Base-by-base conservation (phyloP, 2,888 invertebrate species). In the Pinctada fucata region DNA sequence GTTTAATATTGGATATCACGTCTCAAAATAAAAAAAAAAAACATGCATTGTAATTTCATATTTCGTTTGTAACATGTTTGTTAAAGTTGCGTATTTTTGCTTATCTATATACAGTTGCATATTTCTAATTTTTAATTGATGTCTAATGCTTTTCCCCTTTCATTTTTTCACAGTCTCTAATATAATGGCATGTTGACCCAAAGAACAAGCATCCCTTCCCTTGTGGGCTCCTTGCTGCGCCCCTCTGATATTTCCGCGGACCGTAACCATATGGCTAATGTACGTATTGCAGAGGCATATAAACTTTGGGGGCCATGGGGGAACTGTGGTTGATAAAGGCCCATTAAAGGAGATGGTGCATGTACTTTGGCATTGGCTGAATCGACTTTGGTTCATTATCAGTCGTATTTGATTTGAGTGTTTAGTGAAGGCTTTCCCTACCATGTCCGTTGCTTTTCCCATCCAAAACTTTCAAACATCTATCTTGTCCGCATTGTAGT, bases 101-200 rank as follows among this genome's bases (percentile, higher is more conserved):
- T 31, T 31, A 31, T 31, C 31, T 31, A 31, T 31, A 31, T 31
- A 31, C 31, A 31, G 31, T 31, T 31, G 31, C 31, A 31, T 31
- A 31, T 31, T 31, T 31, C 31, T 31, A 31, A 31, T 31, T 31
- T 31, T 31, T 31, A 31, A 31, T 31, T 1, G 31, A 31, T 31
- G 31, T 31, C 31, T 31, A 31, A 31, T 31, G 31, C 1, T 58
- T 58, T 6, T 1, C 58, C 6, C 58, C 58, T 58, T 58, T 58
- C 58, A 58, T 58, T 58, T 58, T 58, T 58, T 58, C 58, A 58
- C 58, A 58, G 58, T 58, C 58, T 58, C 58, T 58, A 10, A 58
- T 58, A 13, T 58, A 58, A 13, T 58, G 58, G 13, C 58, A 0
- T 58, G 58, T 58, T 6, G 8, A 6, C 58, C 58, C 58, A 58